These are phyloP conservation scores for Abramis brama DNA, from an alignment of 2,113 vertebrate species.

Conservation along the genomic window DNA sequence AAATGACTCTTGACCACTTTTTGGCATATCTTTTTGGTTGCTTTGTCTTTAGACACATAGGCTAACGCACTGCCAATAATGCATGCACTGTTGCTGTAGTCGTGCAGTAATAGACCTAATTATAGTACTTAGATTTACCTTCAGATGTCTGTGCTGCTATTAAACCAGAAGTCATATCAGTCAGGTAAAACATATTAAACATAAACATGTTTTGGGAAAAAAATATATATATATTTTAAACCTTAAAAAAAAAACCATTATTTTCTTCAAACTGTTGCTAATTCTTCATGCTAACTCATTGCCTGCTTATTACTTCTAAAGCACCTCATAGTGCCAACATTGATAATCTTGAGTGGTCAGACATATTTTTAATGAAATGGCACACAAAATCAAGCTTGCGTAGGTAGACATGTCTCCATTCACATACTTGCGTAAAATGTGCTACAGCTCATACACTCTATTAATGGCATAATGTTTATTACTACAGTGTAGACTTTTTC, in stretches of 20 bases:
- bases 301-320: neutral
- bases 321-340: neutral
- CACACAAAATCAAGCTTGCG: neutral
- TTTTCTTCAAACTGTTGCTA: neutral
- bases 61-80: neutral
- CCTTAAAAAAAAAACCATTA: neutral
- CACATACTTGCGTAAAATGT: neutral
- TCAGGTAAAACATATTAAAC: neutral
- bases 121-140: neutral
- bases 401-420: neutral
- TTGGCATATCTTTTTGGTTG: conserved; percentile 33
- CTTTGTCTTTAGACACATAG: conserved; percentile 1
- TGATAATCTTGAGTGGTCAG: neutral
- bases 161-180: neutral
- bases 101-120: neutral
- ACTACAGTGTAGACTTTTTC: neutral
- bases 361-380: neutral
- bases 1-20: conserved; percentile 13
- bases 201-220: neutral
- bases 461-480: neutral
- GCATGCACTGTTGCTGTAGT: neutral
- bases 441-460: no score
- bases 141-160: neutral
- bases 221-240: no score
- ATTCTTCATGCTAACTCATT: neutral